Evolutionary conservation across 2,888 invertebrate genomes (phyloP), one percentile per base, ranked within the genome.

Genomic region (Proisotoma minuta): DNA sequence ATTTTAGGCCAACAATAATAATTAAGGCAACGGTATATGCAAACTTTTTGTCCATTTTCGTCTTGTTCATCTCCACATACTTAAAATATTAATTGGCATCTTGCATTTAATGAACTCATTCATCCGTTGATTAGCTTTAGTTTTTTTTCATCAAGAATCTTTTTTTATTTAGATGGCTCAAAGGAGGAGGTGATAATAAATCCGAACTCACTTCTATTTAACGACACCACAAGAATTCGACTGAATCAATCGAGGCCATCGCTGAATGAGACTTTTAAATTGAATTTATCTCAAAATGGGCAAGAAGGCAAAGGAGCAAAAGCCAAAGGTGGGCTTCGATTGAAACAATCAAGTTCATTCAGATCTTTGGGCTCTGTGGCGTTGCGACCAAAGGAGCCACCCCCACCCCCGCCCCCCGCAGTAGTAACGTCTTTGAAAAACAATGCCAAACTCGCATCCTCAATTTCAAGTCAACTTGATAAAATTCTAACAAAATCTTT

Each of bases 191-290:
- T 50, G 48, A 63, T 71, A 23, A 50, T 72, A 26, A 73, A 72
- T 40, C 72, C 71, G 20, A 73, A 73, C 57, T 72, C 72, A 15
- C 80, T 83, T 56, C 83, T 86, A 65, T 89, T 88, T 77, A 82
- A 87, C 76, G 91, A 92, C 77, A 91, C 91, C 26, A 91, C 91
- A 87, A 87, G 91, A 24, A 80, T 91, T 73, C 83, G 90, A 72
- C 81, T 85, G 58, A 77, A 78, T 59, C 72, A 75, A 24, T 69
- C 69, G 10, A 71, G 77, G 8, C 73, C 73, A 22, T 68, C 69
- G 1, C 20, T 73, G 8, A 69, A 72, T 26, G 65, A 73, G 18
- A 68, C 73, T 2, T 73, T 73, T 52, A 69, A 70, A 48, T 63
- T 70, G 47, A 68, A 68, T 52, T 29, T 66, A n/a, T 43, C 57